Conservation (phyloP, 2,888 invertebrate species). For the Eupeodes luniger region DNA sequence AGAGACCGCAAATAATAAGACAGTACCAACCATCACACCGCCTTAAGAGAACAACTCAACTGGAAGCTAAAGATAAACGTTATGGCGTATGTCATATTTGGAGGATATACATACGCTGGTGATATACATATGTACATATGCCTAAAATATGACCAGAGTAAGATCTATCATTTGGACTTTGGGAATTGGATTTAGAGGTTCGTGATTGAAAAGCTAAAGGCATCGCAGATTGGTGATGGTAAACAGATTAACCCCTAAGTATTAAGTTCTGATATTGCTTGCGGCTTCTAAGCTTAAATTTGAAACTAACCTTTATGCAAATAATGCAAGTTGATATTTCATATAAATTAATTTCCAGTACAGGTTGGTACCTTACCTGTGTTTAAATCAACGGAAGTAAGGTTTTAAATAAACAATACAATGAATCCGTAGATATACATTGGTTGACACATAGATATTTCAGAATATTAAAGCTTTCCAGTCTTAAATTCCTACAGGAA, state of each 20-base stretch:
- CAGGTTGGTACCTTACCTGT: too few relatives aligned
- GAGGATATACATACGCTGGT: background rate
- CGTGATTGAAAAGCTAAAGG: constrained; percentile 10
- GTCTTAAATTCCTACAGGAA: too few relatives aligned
- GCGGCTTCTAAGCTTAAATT: background rate
- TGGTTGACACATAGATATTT: too few relatives aligned
- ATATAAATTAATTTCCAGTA: too few relatives aligned
- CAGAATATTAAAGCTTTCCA: too few relatives aligned
- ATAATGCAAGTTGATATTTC: too few relatives aligned
- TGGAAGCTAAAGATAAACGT: constrained; percentile 16
- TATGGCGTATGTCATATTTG: background rate
- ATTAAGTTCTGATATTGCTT: background rate
- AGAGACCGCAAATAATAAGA: constrained; percentile 36
- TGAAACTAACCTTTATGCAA: too few relatives aligned
- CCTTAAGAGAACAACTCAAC: constrained; percentile 27
- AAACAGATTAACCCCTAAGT: background rate
- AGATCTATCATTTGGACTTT: constrained; percentile 12
- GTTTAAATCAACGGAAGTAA: too few relatives aligned
- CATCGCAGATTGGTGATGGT: background rate
- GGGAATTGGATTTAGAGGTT: constrained; percentile 1
- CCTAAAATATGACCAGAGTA: background rate
- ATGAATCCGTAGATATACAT: too few relatives aligned
- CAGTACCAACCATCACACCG: background rate
- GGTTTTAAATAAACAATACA: too few relatives aligned
- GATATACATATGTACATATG: background rate